Evolutionary conservation across 2,797 vertebrate genomes (phyloP).

Genomic region (Pempheris klunzingeri): DNA sequence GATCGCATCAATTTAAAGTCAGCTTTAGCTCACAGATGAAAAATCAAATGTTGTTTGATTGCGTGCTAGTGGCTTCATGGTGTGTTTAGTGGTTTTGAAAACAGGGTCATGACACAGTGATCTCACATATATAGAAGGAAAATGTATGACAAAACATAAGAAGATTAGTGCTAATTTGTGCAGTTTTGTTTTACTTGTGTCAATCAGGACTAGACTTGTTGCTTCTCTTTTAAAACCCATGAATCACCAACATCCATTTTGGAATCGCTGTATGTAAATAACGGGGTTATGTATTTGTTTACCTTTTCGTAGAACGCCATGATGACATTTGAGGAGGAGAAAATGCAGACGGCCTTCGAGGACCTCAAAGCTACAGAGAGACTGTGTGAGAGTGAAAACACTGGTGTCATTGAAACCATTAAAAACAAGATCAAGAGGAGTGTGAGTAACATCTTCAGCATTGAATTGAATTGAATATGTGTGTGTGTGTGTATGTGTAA

Average conservation of each 20-base stretch:
- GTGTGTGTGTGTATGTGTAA: not conserved
- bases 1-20: too few relatives aligned
- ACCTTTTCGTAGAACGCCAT: constrained; percentile 90
- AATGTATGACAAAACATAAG: too few relatives aligned
- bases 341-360: constrained; percentile 95
- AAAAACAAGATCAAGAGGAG: constrained; percentile 96
- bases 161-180: not conserved
- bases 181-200: constrained; percentile 2
- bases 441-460: constrained; percentile 83
- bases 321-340: constrained; percentile 99
- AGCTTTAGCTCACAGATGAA: too few relatives aligned
- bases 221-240: not conserved
- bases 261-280: not conserved
- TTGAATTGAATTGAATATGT: not conserved
- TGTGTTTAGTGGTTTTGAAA: too few relatives aligned
- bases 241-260: not conserved
- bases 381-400: constrained; percentile 93
- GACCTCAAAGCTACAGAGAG: constrained; percentile 95
- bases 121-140: too few relatives aligned
- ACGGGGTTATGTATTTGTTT: not conserved
- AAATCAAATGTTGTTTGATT: not conserved
- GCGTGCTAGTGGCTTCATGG: not conserved
- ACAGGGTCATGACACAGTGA: too few relatives aligned
- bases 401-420: constrained; percentile 93
- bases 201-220: constrained; percentile 6